Conservation (phyloP, 2,797 vertebrate species). For the Lithobates sylvaticus region DNA sequence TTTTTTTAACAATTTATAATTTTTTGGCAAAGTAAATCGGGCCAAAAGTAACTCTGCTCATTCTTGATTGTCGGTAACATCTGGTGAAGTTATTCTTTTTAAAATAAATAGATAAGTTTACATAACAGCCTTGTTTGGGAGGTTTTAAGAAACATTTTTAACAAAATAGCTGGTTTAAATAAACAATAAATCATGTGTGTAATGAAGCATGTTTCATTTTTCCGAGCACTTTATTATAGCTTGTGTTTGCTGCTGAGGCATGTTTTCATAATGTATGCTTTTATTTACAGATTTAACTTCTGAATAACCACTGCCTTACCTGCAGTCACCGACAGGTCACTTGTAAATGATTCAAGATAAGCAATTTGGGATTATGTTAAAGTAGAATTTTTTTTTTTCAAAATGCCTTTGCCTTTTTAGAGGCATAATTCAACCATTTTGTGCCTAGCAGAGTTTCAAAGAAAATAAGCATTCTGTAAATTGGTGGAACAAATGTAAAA, state of each 20-base stretch:
- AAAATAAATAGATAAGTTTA: no score
- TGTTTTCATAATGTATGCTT: not conserved
- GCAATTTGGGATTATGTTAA: not conserved
- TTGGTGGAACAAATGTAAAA: not conserved
- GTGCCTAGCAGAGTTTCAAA: not conserved
- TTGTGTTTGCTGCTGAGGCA: not conserved
- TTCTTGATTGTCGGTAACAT: no score
- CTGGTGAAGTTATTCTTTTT: no score
- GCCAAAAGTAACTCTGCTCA: no score
- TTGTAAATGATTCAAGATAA: conserved; percentile 27
- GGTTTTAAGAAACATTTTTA: no score
- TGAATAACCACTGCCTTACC: not conserved
- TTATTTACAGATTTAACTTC: conserved; percentile 17
- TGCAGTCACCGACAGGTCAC: not conserved
- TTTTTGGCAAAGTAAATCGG: no score
- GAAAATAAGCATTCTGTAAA: not conserved
- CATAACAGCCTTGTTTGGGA: no score
- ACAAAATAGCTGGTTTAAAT: no score
- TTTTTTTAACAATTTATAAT: no score
- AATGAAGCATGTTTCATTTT: not conserved
- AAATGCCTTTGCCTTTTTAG: conserved; percentile 2
- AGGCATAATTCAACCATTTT: not conserved
- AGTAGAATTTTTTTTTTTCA: not conserved
- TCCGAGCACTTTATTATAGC: not conserved
- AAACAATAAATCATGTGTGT: not conserved